phyloP scores from a whole-genome alignment of 2,113 vertebrate species.

The Hippocampus zosterae region DNA sequence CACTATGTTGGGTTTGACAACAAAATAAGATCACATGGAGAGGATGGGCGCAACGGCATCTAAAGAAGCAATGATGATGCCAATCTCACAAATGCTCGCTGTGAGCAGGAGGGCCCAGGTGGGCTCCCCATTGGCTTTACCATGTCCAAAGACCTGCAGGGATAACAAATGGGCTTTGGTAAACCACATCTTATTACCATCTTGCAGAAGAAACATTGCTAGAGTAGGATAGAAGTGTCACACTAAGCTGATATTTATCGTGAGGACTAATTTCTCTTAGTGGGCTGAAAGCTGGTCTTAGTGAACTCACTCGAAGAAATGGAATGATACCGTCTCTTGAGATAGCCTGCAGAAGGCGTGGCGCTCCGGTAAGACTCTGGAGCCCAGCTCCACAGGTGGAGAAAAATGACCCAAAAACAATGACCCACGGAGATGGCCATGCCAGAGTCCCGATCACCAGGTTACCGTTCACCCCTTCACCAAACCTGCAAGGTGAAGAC shows the following conservation, averaged over 20 bases:
- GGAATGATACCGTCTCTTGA: slow-evolving; percentile 92
- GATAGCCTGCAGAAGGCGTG: slow-evolving; percentile 92
- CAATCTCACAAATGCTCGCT: slow-evolving; percentile 93
- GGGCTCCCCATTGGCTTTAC: slow-evolving; percentile 95
- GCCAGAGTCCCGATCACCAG: slow-evolving; percentile 93
- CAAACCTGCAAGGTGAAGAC: slow-evolving; percentile 75
- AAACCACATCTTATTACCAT: background rate
- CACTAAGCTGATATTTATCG: background rate
- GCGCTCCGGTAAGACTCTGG: slow-evolving; percentile 93
- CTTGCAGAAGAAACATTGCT: background rate
- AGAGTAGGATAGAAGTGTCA: background rate
- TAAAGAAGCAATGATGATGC: slow-evolving; percentile 96
- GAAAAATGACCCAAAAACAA: slow-evolving; percentile 97
- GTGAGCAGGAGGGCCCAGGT: slow-evolving; percentile 97
- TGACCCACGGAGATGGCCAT: slow-evolving; percentile 95
- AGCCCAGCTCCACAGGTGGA: slow-evolving; percentile 94
- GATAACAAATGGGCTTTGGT: background rate
- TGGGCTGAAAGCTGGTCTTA: background rate
- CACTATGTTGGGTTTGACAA: background rate
- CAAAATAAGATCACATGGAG: slow-evolving; percentile 84
- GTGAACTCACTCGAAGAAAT: slow-evolving; percentile 82
- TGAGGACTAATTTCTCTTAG: background rate
- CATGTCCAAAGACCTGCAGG: slow-evolving; percentile 90
- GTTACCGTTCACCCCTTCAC: slow-evolving; percentile 91
- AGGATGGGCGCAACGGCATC: slow-evolving; percentile 97